Conservation (phyloP, 2,797 vertebrate genomes). For the Sebastes hubbsi region DNA sequence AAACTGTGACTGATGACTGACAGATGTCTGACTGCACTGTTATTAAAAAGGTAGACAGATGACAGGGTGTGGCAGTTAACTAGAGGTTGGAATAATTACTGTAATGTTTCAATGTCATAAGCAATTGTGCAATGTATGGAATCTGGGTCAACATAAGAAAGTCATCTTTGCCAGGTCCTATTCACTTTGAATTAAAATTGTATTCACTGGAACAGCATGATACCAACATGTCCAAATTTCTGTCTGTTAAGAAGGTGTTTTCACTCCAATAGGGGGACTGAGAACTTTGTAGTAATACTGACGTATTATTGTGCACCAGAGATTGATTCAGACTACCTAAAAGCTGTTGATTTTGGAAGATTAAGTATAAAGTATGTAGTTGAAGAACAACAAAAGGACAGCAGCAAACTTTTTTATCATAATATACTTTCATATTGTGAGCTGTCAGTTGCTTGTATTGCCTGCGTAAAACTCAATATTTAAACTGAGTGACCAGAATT, state of each 20-base stretch:
- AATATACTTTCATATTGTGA: not conserved
- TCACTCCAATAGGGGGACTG: not conserved
- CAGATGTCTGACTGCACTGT: not conserved
- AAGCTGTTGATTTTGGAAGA: too few relatives aligned
- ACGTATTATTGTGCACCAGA: too few relatives aligned
- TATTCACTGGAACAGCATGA: not conserved
- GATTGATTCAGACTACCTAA: too few relatives aligned
- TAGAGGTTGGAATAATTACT: not conserved
- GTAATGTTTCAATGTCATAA: not conserved
- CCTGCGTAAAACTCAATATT: too few relatives aligned
- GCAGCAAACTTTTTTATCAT: not conserved
- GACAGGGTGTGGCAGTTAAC: not conserved
- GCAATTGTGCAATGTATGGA: not conserved
- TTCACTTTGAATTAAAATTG: not conserved
- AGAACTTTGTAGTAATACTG: not conserved
- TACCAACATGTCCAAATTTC: not conserved
- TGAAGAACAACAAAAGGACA: too few relatives aligned
- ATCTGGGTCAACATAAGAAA: not conserved
- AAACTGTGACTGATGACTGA: not conserved
- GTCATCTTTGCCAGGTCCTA: not conserved
- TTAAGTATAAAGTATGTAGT: too few relatives aligned
- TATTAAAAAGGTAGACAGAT: not conserved
- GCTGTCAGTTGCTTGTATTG: too few relatives aligned
- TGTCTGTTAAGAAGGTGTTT: too few relatives aligned
- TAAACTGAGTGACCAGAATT: too few relatives aligned